A percentile compares a stretch with the other conserved stretches of the same genome.
Conservation (phyloP, 2,113 vertebrate species). For the Castor canadensis region DNA sequence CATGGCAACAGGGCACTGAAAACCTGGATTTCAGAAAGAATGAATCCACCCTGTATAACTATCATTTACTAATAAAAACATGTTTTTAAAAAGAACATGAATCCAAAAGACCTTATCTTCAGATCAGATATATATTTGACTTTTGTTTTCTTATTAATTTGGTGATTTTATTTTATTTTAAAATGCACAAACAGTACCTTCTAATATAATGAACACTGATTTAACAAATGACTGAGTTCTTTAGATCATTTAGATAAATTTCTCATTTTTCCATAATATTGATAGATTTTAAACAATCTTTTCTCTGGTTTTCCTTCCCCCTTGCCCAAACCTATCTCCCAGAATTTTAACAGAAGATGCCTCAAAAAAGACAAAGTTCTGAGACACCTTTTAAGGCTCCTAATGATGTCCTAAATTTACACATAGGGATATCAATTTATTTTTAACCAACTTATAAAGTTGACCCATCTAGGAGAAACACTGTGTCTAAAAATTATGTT, state of each 20-base stretch:
- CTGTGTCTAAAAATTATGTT: not conserved
- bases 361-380: slow-evolving; percentile 4
- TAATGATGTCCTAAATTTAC: slow-evolving; percentile 26
- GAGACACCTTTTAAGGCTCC: not conserved
- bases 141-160: slow-evolving; percentile 31
- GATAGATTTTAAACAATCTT: not conserved
- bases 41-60: no score
- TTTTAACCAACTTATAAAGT: slow-evolving; percentile 44
- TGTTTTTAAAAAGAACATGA: not conserved
- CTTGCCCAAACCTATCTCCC: not conserved
- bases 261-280: not conserved
- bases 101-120: slow-evolving; percentile 47
- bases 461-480: not conserved
- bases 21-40: not conserved
- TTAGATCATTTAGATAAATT: not conserved
- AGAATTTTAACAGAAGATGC: not conserved
- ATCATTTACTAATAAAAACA: no score
- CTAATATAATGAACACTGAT: not conserved
- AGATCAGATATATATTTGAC: slow-evolving; percentile 38
- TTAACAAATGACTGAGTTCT: not conserved
- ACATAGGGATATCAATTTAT: not conserved
- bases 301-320: not conserved
- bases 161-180: slow-evolving; percentile 52
- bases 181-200: slow-evolving; percentile 40
- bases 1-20: not conserved